phyloP scores from a whole-genome alignment of 2,797 vertebrate genomes.

The Ctenochaetus hawaiiensis region DNA sequence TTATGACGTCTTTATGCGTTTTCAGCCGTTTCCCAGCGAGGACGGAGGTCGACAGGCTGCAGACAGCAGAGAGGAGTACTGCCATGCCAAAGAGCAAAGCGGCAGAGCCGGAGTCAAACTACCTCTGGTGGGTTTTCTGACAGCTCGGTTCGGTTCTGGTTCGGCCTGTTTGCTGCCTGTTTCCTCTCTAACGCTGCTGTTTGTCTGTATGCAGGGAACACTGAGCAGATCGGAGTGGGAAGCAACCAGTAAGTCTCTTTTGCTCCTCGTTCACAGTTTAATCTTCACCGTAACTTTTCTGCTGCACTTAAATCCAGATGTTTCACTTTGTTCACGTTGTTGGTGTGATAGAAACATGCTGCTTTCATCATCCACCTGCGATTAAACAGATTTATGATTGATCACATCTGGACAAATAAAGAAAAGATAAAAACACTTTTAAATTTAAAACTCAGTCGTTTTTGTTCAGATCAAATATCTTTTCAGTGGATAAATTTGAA shows the following conservation, averaged over 20 bases:
- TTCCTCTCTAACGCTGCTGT: constrained; percentile 5
- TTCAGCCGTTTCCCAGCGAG: constrained; percentile 66
- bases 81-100: constrained; percentile 63
- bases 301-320: no score
- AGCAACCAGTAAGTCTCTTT: constrained; percentile 91
- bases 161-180: neutral
- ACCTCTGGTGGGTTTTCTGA: constrained; percentile 57
- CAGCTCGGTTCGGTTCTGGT: neutral
- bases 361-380: no score
- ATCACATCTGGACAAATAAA: no score
- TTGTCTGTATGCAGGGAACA: constrained; percentile 87
- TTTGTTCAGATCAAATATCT: no score
- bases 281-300: neutral
- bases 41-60: constrained; percentile 33
- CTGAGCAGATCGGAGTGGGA: constrained; percentile 98
- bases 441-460: no score
- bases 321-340: no score
- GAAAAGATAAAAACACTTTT: no score
- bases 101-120: constrained; percentile 10
- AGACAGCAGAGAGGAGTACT: constrained; percentile 61
- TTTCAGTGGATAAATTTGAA: neutral
- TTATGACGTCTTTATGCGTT: neutral
- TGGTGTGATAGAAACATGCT: no score
- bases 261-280: neutral
- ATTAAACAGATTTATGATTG: no score